A percentile compares a stretch with the other conserved stretches of the same genome.
Evolutionary conservation across 1,140 invertebrate genomes (phyloP).

Genomic region (Panagrolaimus sp.): DNA sequence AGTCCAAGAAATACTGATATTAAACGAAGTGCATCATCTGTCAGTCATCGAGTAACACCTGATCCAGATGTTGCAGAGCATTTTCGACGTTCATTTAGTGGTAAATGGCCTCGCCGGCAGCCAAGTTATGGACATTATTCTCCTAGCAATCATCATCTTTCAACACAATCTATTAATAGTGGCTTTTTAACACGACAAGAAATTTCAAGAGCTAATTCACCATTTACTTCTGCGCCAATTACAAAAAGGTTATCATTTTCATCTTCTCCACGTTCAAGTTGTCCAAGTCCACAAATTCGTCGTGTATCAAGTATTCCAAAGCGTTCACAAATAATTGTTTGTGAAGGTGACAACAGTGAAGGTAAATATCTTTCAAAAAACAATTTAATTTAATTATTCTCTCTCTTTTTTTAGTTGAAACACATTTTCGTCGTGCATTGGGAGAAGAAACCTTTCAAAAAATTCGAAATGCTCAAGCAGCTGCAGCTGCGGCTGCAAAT

Average conservation of each 20-base stretch:
- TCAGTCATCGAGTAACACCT: conserved; percentile 25
- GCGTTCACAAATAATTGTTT: conserved; percentile 25
- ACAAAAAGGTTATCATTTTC: neutral
- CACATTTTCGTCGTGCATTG: conserved; percentile 23
- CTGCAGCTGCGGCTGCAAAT: neutral
- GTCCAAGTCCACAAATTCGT: conserved; percentile 17
- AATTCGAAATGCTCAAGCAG: conserved; percentile 8
- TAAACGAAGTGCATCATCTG: conserved; percentile 29
- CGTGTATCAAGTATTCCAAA: conserved; percentile 11
- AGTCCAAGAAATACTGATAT: conserved; percentile 4
- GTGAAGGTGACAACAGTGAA: conserved; percentile 22
- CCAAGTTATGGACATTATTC: conserved; percentile 25
- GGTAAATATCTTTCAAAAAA: neutral
- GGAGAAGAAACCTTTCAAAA: conserved; percentile 24
- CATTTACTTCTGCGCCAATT: neutral
- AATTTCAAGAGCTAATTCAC: neutral
- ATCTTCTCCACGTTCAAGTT: conserved; percentile 3
- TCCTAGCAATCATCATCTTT: conserved; percentile 9
- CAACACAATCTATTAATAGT: neutral
- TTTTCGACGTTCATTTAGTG: conserved; percentile 34
- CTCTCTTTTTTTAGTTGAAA: conserved; percentile 30
- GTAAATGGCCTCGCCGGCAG: conserved; percentile 32
- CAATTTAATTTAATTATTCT: neutral
- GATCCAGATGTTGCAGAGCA: conserved; percentile 34
- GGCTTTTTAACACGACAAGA: conserved; percentile 6